phyloP scores from a whole-genome alignment of 2,113 vertebrate genomes.

The Oreochromis niloticus region DNA sequence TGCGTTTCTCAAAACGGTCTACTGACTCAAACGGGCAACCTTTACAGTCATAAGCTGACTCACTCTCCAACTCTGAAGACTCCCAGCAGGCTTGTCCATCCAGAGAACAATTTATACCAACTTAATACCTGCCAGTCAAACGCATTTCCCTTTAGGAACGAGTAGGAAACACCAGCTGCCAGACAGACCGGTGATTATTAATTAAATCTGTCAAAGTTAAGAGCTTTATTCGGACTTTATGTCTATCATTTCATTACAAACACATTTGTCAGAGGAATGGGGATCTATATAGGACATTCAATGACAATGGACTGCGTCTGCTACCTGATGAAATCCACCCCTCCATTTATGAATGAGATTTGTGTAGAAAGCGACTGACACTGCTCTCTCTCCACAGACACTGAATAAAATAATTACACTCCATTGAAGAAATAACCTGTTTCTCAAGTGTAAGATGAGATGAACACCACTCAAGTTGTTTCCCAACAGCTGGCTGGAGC shows the following conservation, averaged over 20 bases:
- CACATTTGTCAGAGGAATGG: not conserved
- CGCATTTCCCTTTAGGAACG: conserved; percentile 8
- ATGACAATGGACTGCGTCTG: not conserved
- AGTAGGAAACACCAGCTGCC: conserved; percentile 32
- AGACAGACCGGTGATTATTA: conserved; percentile 8
- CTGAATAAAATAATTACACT: not conserved
- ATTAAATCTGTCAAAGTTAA: conserved; percentile 37
- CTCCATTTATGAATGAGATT: not conserved
- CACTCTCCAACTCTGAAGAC: not conserved
- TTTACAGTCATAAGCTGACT: not conserved
- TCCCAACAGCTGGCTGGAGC: not conserved
- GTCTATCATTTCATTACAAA: not conserved
- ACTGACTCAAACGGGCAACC: not conserved
- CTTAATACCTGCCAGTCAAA: conserved; percentile 12
- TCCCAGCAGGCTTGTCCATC: not conserved
- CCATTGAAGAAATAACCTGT: not conserved
- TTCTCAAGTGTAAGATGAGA: not conserved
- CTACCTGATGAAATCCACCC: not conserved
- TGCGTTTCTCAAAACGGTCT: not conserved
- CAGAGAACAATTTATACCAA: conserved; percentile 20
- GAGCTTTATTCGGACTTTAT: conserved; percentile 13
- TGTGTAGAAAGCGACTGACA: not conserved
- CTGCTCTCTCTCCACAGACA: not conserved
- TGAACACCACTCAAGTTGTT: not conserved
- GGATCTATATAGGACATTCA: not conserved